Conservation (phyloP, 2,113 vertebrate genomes). For the Serilophus lunatus region DNA sequence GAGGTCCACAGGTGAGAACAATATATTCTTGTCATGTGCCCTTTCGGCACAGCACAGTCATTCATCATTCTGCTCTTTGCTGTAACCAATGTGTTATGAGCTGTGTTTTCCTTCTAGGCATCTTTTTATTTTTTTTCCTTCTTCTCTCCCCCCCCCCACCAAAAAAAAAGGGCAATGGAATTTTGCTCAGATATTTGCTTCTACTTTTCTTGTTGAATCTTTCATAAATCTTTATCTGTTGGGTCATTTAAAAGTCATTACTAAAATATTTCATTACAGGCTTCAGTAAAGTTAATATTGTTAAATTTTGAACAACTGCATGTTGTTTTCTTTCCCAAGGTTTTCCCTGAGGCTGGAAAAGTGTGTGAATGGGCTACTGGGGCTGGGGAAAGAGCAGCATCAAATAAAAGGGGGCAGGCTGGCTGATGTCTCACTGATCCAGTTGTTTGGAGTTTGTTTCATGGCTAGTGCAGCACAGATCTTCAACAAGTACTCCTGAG, state of each 20-base stretch:
- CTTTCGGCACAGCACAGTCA: not conserved
- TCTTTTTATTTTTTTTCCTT: not conserved
- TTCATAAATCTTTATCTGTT: constrained; percentile 15
- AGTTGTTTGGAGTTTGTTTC: not conserved
- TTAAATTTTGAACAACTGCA: not conserved
- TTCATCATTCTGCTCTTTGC: constrained; percentile 32
- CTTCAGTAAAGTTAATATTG: not conserved
- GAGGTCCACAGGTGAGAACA: constrained; percentile 28
- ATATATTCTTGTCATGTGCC: constrained; percentile 28
- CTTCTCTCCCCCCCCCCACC: too few relatives aligned
- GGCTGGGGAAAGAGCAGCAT: not conserved
- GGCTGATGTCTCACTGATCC: not conserved
- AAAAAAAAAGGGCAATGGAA: constrained; percentile 7
- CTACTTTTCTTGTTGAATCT: not conserved
- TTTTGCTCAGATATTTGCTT: constrained; percentile 34
- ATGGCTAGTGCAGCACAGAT: not conserved
- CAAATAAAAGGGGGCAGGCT: not conserved
- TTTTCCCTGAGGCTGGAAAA: not conserved
- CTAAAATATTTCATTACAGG: not conserved
- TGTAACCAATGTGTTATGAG: constrained; percentile 28
- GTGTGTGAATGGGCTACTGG: not conserved
- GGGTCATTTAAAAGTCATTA: constrained; percentile 21
- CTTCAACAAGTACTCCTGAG: not conserved
- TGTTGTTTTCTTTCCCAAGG: not conserved
- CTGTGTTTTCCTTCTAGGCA: constrained; percentile 35